phyloP scores from a whole-genome alignment of 2,888 invertebrate genomes.

The Conops quadrifasciatus region DNA sequence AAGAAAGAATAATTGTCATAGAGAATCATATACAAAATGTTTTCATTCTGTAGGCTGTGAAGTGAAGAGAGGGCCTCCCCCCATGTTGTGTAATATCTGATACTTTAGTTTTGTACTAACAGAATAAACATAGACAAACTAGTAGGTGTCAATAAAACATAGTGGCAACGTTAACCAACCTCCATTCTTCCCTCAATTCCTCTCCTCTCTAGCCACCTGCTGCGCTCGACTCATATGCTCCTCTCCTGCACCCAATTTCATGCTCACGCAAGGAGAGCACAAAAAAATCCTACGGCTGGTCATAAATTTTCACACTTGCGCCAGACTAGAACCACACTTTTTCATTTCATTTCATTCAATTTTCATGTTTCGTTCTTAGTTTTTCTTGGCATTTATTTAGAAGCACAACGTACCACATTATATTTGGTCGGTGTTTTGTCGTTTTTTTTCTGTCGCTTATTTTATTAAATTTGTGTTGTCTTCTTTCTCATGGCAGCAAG shows the following conservation, averaged over 20 bases:
- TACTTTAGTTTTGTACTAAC: too few relatives aligned
- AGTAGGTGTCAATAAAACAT: background rate
- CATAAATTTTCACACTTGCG: slow-evolving; percentile 31
- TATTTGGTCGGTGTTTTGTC: background rate
- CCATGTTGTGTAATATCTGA: too few relatives aligned
- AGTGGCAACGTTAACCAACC: too few relatives aligned
- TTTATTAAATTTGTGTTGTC: background rate
- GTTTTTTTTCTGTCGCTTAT: background rate
- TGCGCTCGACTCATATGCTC: background rate
- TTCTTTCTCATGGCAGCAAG: background rate
- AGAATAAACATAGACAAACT: too few relatives aligned
- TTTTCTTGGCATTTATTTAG: background rate
- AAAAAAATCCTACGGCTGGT: slow-evolving; percentile 1
- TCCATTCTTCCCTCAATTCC: background rate
- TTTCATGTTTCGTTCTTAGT: background rate
- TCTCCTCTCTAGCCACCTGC: background rate
- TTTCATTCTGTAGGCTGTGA: too few relatives aligned
- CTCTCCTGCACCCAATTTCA: background rate
- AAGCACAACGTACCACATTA: slow-evolving; percentile 8
- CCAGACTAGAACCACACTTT: slow-evolving; percentile 15
- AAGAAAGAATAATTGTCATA: too few relatives aligned
- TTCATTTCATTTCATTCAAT: slow-evolving; percentile 16
- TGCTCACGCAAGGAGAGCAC: slow-evolving; percentile 7
- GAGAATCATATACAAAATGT: too few relatives aligned
- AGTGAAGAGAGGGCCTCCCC: too few relatives aligned